These are phyloP conservation scores for Polia nebulosa DNA, from an alignment of 2,888 invertebrate genomes.

Conservation along the genomic window DNA sequence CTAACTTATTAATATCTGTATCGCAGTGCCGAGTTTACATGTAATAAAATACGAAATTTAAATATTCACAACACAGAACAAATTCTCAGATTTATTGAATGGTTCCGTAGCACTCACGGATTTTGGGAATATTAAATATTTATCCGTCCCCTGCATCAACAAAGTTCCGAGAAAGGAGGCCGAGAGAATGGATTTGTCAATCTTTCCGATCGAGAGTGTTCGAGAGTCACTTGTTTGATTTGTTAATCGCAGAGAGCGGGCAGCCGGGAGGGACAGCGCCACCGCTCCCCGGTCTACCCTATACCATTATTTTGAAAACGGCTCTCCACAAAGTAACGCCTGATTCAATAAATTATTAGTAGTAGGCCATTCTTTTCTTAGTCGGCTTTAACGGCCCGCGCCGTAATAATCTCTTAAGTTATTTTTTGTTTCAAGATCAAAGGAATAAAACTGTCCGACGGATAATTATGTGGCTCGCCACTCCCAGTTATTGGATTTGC, in stretches of 20 bases:
- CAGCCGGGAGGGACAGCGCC: slow-evolving; percentile 1
- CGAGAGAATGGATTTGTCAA: slow-evolving; percentile 47
- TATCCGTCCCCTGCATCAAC: slow-evolving; percentile 32
- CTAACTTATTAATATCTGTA: not conserved
- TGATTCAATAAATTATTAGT: slow-evolving; percentile 59
- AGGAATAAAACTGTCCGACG: slow-evolving; percentile 32
- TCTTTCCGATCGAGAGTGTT: slow-evolving; percentile 45
- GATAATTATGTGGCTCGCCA: slow-evolving; percentile 28
- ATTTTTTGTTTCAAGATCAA: slow-evolving; percentile 51
- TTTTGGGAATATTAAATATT: slow-evolving; percentile 42
- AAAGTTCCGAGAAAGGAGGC: slow-evolving; percentile 24
- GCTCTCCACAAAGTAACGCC: slow-evolving; percentile 48
- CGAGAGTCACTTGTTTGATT: slow-evolving; percentile 58
- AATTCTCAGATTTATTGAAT: not conserved
- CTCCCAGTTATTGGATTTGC: slow-evolving; percentile 11
- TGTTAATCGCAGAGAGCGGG: slow-evolving; percentile 48
- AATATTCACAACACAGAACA: not conserved
- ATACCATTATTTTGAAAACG: slow-evolving; percentile 54
- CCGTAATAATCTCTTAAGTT: slow-evolving; percentile 43
- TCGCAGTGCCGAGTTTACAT: not conserved
- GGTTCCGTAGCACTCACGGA: slow-evolving; percentile 5
- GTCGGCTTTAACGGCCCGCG: slow-evolving; percentile 33
- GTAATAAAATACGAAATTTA: slow-evolving; percentile 6
- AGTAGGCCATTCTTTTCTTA: slow-evolving; percentile 49
- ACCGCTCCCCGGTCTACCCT: slow-evolving; percentile 7